These are phyloP conservation scores for Glyptemys insculpta DNA, from an alignment of 2,797 vertebrate species.

Conservation along the genomic window DNA sequence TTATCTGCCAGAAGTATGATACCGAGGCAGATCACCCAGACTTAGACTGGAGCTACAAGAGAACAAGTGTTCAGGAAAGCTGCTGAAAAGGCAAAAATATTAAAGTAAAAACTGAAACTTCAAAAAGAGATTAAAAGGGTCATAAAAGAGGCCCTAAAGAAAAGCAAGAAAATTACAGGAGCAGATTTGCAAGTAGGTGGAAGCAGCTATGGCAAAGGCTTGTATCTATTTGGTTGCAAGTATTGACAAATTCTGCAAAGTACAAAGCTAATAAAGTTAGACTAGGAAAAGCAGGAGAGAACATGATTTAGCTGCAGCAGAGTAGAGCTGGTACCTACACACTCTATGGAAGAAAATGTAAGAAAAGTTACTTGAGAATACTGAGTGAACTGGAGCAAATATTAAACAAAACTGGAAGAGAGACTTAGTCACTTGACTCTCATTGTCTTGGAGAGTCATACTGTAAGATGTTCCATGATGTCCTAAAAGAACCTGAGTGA, in stretches of 20 bases:
- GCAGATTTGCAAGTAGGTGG: neutral
- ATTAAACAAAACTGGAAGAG: neutral
- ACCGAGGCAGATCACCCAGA: neutral
- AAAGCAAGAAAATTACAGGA: neutral
- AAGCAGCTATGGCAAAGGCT: neutral
- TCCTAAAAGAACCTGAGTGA: neutral
- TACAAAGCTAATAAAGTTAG: neutral
- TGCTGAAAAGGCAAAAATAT: neutral
- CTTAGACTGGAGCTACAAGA: too few relatives aligned
- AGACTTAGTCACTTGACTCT: neutral
- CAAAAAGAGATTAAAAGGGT: neutral
- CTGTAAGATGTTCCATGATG: neutral
- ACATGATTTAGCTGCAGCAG: neutral
- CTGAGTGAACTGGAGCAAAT: neutral
- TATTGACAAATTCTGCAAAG: neutral
- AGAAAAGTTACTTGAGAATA: conserved; percentile 11
- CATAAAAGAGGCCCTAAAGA: neutral
- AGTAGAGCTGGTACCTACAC: neutral
- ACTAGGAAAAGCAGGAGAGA: conserved; percentile 22
- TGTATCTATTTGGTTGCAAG: neutral
- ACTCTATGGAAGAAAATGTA: neutral
- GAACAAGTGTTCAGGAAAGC: neutral
- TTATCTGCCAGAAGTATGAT: neutral
- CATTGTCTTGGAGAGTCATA: neutral
- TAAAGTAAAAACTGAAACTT: neutral